Conservation (phyloP, 2,113 vertebrate species). For the Phalacrocorax pelagicus region DNA sequence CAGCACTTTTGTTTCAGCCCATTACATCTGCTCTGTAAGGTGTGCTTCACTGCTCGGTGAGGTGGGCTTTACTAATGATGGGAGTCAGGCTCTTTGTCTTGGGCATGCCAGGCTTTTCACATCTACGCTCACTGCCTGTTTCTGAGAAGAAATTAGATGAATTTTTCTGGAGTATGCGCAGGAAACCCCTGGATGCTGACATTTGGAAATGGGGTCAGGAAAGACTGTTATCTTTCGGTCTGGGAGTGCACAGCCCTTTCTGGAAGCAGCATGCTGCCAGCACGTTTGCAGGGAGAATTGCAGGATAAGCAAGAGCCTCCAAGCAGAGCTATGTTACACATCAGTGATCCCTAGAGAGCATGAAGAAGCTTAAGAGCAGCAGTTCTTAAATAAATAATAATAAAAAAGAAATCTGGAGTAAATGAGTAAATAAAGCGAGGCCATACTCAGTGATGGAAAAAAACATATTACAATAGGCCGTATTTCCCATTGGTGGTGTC, state of each 20-base stretch:
- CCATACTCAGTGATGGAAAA: neutral
- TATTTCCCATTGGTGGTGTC: neutral
- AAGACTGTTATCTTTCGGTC: neutral
- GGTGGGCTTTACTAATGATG: neutral
- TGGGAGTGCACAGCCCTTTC: neutral
- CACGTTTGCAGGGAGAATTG: neutral
- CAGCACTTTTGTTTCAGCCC: neutral
- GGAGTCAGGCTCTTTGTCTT: accelerated
- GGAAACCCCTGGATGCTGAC: neutral
- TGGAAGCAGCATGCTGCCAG: neutral
- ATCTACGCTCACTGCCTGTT: accelerated
- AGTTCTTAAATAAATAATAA: neutral
- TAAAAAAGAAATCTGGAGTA: neutral
- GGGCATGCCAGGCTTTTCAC: neutral
- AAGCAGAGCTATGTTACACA: neutral
- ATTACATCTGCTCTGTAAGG: neutral
- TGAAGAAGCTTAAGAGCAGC: neutral
- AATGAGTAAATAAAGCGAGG: neutral
- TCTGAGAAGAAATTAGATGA: neutral
- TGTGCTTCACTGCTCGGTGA: neutral
- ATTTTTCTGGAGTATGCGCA: neutral
- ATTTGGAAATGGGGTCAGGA: neutral
- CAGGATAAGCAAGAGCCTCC: neutral
- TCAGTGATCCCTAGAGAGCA: neutral
- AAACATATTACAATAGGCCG: neutral